A percentile compares a stretch with the other conserved stretches of the same genome.
phyloP scores from a whole-genome alignment of 2,113 vertebrate species.

The Hydropotes inermis region DNA sequence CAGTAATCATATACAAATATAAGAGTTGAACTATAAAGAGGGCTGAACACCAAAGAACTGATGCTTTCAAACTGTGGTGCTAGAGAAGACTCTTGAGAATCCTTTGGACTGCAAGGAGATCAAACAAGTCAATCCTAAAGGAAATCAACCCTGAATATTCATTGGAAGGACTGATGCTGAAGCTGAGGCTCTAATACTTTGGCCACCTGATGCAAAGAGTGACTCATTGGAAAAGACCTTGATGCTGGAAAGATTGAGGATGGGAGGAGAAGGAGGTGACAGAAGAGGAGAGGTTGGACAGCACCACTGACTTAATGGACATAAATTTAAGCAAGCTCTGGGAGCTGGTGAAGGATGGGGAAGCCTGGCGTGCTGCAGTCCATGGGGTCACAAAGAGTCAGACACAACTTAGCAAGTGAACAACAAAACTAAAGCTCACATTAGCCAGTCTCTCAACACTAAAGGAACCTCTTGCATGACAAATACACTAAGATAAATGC shows the following conservation, averaged over 20 bases:
- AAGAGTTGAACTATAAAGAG: background rate
- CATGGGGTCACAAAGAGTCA: accelerated
- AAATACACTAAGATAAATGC: background rate
- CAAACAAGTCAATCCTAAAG: background rate
- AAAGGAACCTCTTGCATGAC: background rate
- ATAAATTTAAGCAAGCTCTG: background rate
- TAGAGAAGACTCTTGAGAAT: background rate
- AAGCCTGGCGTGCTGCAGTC: background rate
- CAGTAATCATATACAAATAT: background rate
- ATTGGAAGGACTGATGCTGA: background rate
- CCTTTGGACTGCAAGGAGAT: background rate
- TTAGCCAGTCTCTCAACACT: background rate
- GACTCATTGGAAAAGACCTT: background rate
- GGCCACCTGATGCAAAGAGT: background rate
- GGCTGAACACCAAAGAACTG: background rate
- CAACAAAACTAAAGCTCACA: background rate
- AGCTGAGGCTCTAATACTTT: background rate
- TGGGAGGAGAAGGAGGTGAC: background rate
- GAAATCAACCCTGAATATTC: background rate
- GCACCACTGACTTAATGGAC: background rate
- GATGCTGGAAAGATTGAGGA: background rate
- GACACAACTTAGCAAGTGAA: background rate
- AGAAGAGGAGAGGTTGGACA: background rate
- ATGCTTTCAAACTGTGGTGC: background rate
- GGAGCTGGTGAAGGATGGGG: background rate